A percentile compares a stretch with the other conserved stretches of the same genome.
phyloP scores from a whole-genome alignment of 2,797 vertebrate species.

The Argentina silus region DNA sequence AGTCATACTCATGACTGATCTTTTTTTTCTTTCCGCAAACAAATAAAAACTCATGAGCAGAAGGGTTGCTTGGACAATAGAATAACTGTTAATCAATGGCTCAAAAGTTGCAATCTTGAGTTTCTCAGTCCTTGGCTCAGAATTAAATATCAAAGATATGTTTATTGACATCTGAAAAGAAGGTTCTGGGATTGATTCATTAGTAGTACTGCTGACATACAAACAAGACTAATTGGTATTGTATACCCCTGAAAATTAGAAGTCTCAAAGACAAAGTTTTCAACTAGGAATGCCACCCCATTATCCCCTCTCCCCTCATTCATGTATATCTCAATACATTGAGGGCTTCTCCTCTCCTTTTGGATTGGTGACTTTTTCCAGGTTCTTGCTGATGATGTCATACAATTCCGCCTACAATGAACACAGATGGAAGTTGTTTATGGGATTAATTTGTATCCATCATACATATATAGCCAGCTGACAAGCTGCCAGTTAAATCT shows the following conservation, averaged over 20 bases:
- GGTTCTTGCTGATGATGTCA: constrained; percentile 87
- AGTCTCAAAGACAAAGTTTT: neutral
- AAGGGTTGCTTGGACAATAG: neutral
- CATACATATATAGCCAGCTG: no score
- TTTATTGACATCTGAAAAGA: constrained; percentile 10
- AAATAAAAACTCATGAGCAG: no score
- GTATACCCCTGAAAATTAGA: neutral
- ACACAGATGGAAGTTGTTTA: neutral
- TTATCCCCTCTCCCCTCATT: neutral
- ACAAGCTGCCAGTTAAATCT: no score
- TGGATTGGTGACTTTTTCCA: constrained; percentile 90
- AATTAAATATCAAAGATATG: neutral
- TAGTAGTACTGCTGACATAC: neutral
- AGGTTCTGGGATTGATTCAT: neutral
- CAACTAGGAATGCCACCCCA: neutral
- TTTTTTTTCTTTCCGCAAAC: no score
- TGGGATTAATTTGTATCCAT: neutral
- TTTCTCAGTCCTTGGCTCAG: neutral
- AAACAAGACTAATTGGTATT: constrained; percentile 3
- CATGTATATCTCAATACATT: constrained; percentile 83
- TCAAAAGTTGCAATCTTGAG: neutral
- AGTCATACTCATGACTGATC: no score
- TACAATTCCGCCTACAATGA: constrained; percentile 83
- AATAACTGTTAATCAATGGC: neutral
- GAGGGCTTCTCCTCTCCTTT: constrained; percentile 92